Evolutionary conservation across 2,888 invertebrate genomes (phyloP), one percentile per base, ranked within the genome.

Genomic region (Dynastes maya): DNA sequence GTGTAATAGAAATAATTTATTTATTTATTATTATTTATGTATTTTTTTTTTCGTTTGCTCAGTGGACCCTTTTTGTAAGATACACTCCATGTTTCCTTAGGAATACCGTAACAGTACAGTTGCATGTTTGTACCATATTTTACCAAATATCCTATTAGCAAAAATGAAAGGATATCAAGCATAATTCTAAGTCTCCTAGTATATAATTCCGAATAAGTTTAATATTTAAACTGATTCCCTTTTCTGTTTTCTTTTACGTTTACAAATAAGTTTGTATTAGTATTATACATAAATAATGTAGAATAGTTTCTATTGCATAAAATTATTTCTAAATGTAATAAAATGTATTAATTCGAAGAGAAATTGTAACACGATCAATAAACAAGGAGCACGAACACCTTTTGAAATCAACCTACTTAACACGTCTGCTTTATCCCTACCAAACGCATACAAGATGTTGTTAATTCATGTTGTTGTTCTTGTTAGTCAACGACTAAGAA

Each of bases 1-100:
- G 64, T 76, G 75, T 61, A 61, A 29, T 77, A 70, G 3, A 74
- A 78, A 75, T 81, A 79, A 82, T 80, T 81, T 82, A 81, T 79
- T 82, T 80, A 79, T 81, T 79, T 81, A 78, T 74, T 76, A 68
- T 79, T 70, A 78, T 40, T 58, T 77, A 67, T 58, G 49, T 37
- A 11, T 49, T 16, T 68, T 9, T 29, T n/a, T 29, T 67, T 64
- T 32, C 61, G 2, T 58, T 51, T 37, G 61, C 40, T 55, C 16
- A 27, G 29, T 77, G 13, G 64, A 55, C 63, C 29, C 77, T 71
- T 67, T 65, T 78, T 67, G 55, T 70, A 75, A 64, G 37, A 74
- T 74, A 74, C n/a, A 40, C 55, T 72, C 22, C 72, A 76, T 16
- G 13, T 53, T 65, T 11, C 8, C 40, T 58, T 63, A 63, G 13